Evolutionary conservation across 2,888 invertebrate genomes (phyloP).

Genomic region (Reticulitermes lucifugus): DNA sequence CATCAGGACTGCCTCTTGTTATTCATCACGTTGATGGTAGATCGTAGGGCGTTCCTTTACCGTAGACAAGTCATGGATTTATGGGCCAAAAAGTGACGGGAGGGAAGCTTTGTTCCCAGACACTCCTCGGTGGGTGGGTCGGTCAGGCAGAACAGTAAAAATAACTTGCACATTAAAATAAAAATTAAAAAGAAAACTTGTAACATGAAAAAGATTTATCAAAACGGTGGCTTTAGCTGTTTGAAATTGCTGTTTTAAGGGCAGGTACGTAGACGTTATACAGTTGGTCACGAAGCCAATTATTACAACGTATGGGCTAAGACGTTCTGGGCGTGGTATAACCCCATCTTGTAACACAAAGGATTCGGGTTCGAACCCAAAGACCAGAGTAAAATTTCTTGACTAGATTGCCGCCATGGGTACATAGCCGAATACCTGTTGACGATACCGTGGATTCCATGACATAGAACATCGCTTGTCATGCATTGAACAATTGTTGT

Average conservation of each 20-base stretch:
- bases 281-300: slow-evolving; percentile 37
- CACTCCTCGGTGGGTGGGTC: slow-evolving; percentile 1
- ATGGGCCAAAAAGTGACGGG: slow-evolving; percentile 64
- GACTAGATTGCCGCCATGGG: no score
- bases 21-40: slow-evolving; percentile 55
- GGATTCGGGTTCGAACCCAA: not conserved
- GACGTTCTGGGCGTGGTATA: not conserved
- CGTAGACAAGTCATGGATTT: slow-evolving; percentile 64
- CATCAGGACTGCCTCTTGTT: slow-evolving; percentile 15
- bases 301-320: slow-evolving; percentile 7
- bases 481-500: no score
- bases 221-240: not conserved
- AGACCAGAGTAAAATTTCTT: not conserved
- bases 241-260: slow-evolving; percentile 20
- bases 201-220: slow-evolving; percentile 30
- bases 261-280: not conserved
- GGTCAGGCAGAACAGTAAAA: not conserved
- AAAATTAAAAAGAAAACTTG: not conserved
- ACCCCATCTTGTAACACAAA: not conserved
- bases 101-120: slow-evolving; percentile 54
- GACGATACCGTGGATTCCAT: no score
- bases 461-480: no score
- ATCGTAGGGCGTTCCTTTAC: slow-evolving; percentile 63
- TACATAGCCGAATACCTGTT: no score
- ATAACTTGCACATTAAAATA: slow-evolving; percentile 10